Base-by-base conservation (phyloP, 2,113 vertebrate species). In the Ciconia maguari region DNA sequence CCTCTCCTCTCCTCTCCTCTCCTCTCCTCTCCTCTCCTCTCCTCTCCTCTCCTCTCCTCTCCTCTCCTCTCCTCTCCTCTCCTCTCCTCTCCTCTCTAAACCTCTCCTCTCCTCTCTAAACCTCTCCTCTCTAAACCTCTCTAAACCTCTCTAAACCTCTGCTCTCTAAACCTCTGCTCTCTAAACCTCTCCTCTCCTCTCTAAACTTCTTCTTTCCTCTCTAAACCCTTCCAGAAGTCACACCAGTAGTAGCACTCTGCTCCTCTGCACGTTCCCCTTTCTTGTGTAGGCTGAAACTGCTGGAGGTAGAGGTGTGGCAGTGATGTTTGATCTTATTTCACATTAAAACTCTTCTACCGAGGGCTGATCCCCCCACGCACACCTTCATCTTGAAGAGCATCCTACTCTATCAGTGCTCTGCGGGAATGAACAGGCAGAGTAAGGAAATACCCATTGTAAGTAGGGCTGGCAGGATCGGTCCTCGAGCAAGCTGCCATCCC, bases 271-370 rank as follows among this genome's bases (percentile, higher is more conserved):
- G 82, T 95, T 46, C n/a, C 44, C 71, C 79, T 88, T 81, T 54
- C 24, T 57, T 46, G 70, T 70, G 83, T 94, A 93, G 91, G 74
- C 44, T 90, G 96, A 96, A 96, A 97, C 60, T 83, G 94, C 94
- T 94, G 75, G 78, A 90, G 97, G 96, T 42, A 55, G 91, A 93
- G 96, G 97, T 41, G 95, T 95, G 96, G 94, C 75, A 51, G 58
- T 3, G 68, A 51, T 91, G 96, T 97, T 97, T 95, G 85, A 95
- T 96, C 95, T 95, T 32, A 87, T 74, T 96, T 96, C 93, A 85
- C 84, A 17, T 83, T 82, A 87, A 86, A 95, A 86, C 89, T 75
- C 75, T 72, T 82, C 66, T 65, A 89, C 76, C 0, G 0, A 82
- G 96, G 91, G 81, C 91, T 87, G 89, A 69, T 95, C 82, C 78